Evolutionary conservation across 2,888 invertebrate genomes (phyloP).

Genomic region (Limnephilus lunatus): DNA sequence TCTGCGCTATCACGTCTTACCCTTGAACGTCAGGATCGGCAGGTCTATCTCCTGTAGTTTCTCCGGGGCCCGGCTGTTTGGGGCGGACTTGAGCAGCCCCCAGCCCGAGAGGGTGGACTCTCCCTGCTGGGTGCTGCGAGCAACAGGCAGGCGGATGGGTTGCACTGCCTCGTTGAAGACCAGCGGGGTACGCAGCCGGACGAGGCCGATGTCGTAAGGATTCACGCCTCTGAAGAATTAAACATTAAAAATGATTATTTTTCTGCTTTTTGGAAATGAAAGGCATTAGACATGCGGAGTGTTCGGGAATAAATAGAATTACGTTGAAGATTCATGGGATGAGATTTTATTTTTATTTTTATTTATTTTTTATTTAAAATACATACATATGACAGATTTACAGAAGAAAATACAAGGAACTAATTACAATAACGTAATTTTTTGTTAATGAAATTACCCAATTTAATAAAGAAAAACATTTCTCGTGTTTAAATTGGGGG

Average conservation of each 20-base stretch:
- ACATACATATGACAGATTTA: no score
- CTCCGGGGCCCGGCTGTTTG: constrained; percentile 72
- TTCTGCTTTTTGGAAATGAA: no score
- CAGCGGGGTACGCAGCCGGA: constrained; percentile 71
- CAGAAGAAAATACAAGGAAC: no score
- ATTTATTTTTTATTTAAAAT: no score
- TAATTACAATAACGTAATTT: no score
- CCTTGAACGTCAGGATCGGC: constrained; percentile 71
- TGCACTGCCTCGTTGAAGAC: constrained; percentile 71
- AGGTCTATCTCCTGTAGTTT: constrained; percentile 74
- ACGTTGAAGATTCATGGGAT: no score
- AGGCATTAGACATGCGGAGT: no score
- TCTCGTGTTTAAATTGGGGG: no score
- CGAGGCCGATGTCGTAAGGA: constrained; percentile 77
- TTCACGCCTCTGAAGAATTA: constrained; percentile 70
- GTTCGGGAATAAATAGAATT: no score
- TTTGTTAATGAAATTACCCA: no score
- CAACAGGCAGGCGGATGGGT: constrained; percentile 73
- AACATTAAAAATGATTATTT: neutral
- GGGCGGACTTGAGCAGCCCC: constrained; percentile 74
- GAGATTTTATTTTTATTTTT: no score
- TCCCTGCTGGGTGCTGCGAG: constrained; percentile 68
- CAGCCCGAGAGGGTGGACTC: constrained; percentile 74
- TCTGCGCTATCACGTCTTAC: constrained; percentile 68
- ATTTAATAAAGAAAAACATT: no score